Conservation (phyloP, 2,797 vertebrate genomes). For the Alca torda region DNA sequence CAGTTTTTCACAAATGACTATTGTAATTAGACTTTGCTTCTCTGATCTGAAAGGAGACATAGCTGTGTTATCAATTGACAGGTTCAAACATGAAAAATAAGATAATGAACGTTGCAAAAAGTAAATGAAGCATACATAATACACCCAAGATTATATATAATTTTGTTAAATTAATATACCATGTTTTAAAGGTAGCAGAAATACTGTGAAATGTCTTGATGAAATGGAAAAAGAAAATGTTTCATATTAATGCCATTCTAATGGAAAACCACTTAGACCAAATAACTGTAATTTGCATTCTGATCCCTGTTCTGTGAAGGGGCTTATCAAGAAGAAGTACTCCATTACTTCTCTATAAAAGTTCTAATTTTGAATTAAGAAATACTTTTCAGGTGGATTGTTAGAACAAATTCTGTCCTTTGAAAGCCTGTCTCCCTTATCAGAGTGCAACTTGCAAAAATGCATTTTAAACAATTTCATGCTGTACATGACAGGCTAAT, state of each 20-base stretch:
- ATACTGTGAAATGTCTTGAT: slow-evolving; percentile 60
- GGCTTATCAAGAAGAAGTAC: slow-evolving; percentile 68
- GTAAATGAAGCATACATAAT: slow-evolving; percentile 50
- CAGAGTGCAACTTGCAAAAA: slow-evolving; percentile 17
- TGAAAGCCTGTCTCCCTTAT: slow-evolving; percentile 37
- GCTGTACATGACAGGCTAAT: slow-evolving; percentile 36
- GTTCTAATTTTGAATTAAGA: slow-evolving; percentile 69
- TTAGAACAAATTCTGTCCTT: slow-evolving; percentile 36
- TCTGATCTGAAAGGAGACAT: slow-evolving; percentile 8
- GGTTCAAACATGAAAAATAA: slow-evolving; percentile 52
- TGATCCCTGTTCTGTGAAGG: slow-evolving; percentile 64
- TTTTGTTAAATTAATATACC: slow-evolving; percentile 66
- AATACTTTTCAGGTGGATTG: slow-evolving; percentile 53
- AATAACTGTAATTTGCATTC: slow-evolving; percentile 74
- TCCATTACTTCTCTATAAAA: slow-evolving; percentile 58
- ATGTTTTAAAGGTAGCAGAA: slow-evolving; percentile 57
- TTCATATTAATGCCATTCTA: slow-evolving; percentile 69
- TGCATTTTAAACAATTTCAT: slow-evolving; percentile 43
- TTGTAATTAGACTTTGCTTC: slow-evolving; percentile 76
- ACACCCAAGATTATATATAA: slow-evolving; percentile 58
- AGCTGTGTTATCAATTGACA: slow-evolving; percentile 37
- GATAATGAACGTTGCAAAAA: slow-evolving; percentile 17
- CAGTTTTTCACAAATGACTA: slow-evolving; percentile 78
- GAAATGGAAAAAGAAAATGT: slow-evolving; percentile 63
- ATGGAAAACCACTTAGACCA: slow-evolving; percentile 72